Conservation (phyloP, 1,140 invertebrate genomes). For the Copidosoma floridanum region DNA sequence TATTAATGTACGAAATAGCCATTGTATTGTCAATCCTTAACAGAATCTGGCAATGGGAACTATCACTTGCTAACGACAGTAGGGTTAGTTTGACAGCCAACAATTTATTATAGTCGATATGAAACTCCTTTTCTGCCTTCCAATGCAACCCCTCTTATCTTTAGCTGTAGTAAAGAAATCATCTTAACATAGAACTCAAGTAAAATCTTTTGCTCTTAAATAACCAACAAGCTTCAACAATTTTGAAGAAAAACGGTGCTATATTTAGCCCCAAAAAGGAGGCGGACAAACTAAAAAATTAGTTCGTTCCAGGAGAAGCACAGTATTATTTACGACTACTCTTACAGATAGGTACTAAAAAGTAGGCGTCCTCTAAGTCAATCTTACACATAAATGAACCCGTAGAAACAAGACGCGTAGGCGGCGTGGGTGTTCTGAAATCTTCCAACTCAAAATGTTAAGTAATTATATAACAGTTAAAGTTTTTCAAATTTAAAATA, state of each 20-base stretch:
- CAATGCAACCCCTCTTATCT: conserved; percentile 14
- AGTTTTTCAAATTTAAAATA: conserved; percentile 24
- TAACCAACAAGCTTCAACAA: conserved; percentile 1
- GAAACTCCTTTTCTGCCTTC: conserved; percentile 20
- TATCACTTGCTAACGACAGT: conserved; percentile 18
- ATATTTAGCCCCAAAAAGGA: conserved; percentile 11
- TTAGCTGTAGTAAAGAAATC: not conserved
- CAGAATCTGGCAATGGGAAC: conserved; percentile 27
- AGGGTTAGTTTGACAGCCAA: conserved; percentile 23
- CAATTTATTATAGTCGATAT: conserved; percentile 32
- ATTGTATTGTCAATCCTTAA: conserved; percentile 36
- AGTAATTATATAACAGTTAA: conserved; percentile 6
- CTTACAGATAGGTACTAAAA: not conserved
- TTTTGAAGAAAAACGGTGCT: conserved; percentile 9
- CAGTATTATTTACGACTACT: not conserved
- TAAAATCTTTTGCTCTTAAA: not conserved
- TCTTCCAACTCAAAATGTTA: conserved; percentile 17
- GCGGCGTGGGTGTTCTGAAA: not conserved
- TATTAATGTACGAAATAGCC: conserved; percentile 27
- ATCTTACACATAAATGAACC: not conserved
- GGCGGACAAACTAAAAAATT: not conserved
- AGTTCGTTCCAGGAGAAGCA: not conserved
- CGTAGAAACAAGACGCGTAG: not conserved
- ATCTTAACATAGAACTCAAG: conserved; percentile 2
- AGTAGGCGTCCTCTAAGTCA: no score